Evolutionary conservation across 2,113 vertebrate genomes (phyloP), one percentile per base, ranked within the genome.

Genomic region (Coregonus clupeaformis): DNA sequence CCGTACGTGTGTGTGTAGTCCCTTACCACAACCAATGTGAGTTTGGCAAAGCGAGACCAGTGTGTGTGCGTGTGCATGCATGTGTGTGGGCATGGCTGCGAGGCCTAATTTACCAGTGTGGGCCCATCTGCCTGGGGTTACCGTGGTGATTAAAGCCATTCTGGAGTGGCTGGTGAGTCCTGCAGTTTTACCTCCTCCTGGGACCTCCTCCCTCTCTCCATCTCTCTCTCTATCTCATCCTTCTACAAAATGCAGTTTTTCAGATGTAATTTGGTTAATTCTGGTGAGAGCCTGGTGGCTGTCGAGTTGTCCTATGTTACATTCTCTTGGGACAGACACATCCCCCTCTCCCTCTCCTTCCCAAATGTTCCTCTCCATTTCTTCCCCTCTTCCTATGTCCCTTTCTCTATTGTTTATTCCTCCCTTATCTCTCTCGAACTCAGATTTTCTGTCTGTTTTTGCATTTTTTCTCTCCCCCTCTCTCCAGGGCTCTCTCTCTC

Each of bases 81-180:
- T n/a, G n/a, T 68, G 32, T 4, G n/a, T 20, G 30, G 55, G 69
- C 72, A 76, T 71, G 75, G 80, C 80, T 81, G 76, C 71, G 25
- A 62, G 75, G 73, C 70, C 71, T 78, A 77, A 84, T 88, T 86
- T 88, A 69, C 71, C 78, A 73, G 71, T 27, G 74, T 66, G 68
- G 65, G 73, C 65, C 77, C 80, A 86, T 84, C 84, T 86, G 84
- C 82, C 75, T 67, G 25, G 12, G 80, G 84, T 87, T 84, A 78
- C 80, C 18, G 57, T 87, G 81, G 80, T 84, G 81, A 85, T 81
- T 86, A 84, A 84, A 85, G 75, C 42, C 73, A 79, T 84, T 84
- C 75, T 77, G 72, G 45, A 67, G 68, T 68, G 79, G 75, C 77
- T 77, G 70, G 76, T 72, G 79, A 68, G 30, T 73, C 52, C 72